Conservation (phyloP, 2,113 vertebrate genomes). For the Poeciliopsis prolifica region DNA sequence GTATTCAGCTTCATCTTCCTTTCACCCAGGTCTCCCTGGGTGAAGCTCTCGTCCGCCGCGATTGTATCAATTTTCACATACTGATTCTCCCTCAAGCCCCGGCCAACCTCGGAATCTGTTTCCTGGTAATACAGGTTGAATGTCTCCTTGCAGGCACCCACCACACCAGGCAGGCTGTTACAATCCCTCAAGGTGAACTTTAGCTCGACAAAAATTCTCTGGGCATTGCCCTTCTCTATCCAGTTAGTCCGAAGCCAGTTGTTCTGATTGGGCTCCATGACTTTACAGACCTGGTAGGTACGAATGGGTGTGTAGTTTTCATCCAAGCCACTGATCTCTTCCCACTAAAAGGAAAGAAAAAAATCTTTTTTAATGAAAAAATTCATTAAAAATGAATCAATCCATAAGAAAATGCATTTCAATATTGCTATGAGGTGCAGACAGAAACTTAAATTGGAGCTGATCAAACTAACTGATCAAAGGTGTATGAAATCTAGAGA, state of each 20-base stretch:
- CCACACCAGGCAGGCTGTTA: conserved; percentile 98
- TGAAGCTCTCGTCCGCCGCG: conserved; percentile 99
- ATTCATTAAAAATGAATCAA: conserved; percentile 1
- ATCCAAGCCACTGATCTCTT: conserved; percentile 99
- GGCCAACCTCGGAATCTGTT: conserved; percentile 94
- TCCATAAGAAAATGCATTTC: not conserved
- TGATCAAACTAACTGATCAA: too few relatives aligned
- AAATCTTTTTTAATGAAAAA: too few relatives aligned
- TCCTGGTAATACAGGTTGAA: conserved; percentile 99
- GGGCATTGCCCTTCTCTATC: conserved; percentile 97
- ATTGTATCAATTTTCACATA: conserved; percentile 99
- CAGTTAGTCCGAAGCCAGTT: conserved; percentile 99
- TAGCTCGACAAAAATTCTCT: conserved; percentile 99
- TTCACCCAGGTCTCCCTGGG: conserved; percentile 98
- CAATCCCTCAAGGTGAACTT: conserved; percentile 99
- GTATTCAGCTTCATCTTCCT: conserved; percentile 99
- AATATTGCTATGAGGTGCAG: too few relatives aligned
- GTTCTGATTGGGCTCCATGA: conserved; percentile 99
- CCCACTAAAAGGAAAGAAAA: conserved; percentile 87
- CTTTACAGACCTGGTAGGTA: conserved; percentile 99
- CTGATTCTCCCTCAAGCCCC: conserved; percentile 95
- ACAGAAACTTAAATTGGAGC: too few relatives aligned
- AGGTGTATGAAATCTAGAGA: not conserved
- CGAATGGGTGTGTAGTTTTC: conserved; percentile 99
- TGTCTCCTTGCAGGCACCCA: conserved; percentile 99